Evolutionary conservation across 2,113 vertebrate genomes (phyloP).

Genomic region (Caranx melampygus): DNA sequence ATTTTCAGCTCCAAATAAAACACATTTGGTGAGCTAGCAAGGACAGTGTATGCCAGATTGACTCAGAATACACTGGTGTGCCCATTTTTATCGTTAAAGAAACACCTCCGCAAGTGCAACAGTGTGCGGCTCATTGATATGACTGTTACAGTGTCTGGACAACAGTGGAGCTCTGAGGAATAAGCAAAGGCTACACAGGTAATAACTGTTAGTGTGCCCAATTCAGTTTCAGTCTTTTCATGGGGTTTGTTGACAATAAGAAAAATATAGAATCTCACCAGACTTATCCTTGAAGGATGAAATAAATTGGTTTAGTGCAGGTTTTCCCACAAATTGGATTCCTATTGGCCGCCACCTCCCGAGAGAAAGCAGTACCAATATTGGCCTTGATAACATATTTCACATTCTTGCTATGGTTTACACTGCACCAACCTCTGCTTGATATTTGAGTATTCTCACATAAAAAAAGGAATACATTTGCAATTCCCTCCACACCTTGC

Average conservation of each 20-base stretch:
- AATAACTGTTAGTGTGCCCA: not conserved
- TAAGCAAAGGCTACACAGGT: not conserved
- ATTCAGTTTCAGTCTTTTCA: not conserved
- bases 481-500: slow-evolving; percentile 3
- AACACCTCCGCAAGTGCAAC: not conserved
- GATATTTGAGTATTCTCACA: not conserved
- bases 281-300: slow-evolving; percentile 1
- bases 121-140: not conserved
- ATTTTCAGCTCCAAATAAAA: not conserved
- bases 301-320: slow-evolving; percentile 37
- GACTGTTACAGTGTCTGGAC: not conserved
- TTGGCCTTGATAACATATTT: slow-evolving; percentile 41
- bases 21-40: not conserved
- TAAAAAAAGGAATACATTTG: not conserved
- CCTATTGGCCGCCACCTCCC: slow-evolving; percentile 26
- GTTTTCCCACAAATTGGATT: slow-evolving; percentile 47
- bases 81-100: not conserved
- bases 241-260: slow-evolving; percentile 6
- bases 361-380: slow-evolving; percentile 16
- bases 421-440: not conserved
- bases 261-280: not conserved
- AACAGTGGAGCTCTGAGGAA: not conserved
- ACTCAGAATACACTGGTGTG: not conserved
- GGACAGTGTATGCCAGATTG: not conserved
- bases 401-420: slow-evolving; percentile 14